Percentiles rank a stretch among this genome's conserved stretches.
Conservation (phyloP, 2,113 vertebrate species). For the Sinocyclocheilus maitianheensis region DNA sequence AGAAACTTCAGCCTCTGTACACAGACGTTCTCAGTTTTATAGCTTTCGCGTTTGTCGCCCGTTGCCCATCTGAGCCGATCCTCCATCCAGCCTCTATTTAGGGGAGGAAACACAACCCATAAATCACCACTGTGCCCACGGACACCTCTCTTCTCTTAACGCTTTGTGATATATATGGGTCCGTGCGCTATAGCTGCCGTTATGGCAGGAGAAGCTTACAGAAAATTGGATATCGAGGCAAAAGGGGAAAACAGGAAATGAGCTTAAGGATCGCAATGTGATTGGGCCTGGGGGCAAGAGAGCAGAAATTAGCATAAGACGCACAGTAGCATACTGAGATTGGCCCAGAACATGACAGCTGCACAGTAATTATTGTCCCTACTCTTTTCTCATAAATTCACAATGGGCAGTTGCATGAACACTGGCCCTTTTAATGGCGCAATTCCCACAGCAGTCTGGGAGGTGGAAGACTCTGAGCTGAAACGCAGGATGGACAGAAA, state of each 20-base stretch:
- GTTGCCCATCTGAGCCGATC: constrained; percentile 33
- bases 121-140: constrained; percentile 43
- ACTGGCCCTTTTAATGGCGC: constrained; percentile 19
- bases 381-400: constrained; percentile 25
- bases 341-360: constrained; percentile 36
- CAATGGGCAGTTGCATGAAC: constrained; percentile 3
- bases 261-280: constrained; percentile 42
- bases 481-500: background rate
- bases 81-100: constrained; percentile 51
- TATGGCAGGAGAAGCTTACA: constrained; percentile 22
- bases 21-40: constrained; percentile 17
- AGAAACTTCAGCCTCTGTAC: constrained; percentile 31
- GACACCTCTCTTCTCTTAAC: constrained; percentile 43
- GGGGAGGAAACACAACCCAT: constrained; percentile 43
- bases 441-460: constrained; percentile 9
- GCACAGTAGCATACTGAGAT: constrained; percentile 36
- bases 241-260: constrained; percentile 50
- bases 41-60: background rate
- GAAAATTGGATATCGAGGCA: constrained; percentile 56
- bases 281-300: constrained; percentile 42
- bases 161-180: constrained; percentile 51
- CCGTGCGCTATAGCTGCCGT: background rate
- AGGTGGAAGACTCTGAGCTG: constrained; percentile 2
- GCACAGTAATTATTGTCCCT: constrained; percentile 41
- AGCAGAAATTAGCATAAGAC: constrained; percentile 51